These are phyloP conservation scores for Noctua comes DNA, from an alignment of 2,888 invertebrate genomes.

Conservation along the genomic window DNA sequence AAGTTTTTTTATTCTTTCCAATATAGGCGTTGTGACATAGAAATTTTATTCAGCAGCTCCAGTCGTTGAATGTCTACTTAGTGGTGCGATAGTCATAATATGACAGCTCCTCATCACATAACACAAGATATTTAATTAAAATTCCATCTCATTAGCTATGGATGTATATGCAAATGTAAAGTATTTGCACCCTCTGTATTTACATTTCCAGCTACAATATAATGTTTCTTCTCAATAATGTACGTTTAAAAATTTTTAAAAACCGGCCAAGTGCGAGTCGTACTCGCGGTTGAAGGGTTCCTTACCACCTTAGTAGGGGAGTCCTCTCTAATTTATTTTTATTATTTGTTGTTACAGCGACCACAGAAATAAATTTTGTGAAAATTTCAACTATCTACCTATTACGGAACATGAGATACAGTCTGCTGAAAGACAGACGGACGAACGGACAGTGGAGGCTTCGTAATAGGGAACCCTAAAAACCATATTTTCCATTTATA, in stretches of 20 bases:
- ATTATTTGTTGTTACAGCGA: too few species aligned
- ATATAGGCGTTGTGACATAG: too few species aligned
- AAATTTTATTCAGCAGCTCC: not conserved
- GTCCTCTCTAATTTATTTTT: too few species aligned
- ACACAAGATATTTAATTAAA: constrained; percentile 26
- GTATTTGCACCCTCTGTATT: not conserved
- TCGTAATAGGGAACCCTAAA: too few species aligned
- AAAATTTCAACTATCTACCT: too few species aligned
- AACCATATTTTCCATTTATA: constrained; percentile 23
- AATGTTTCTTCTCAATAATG: not conserved
- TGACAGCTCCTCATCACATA: not conserved
- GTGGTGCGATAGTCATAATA: constrained; percentile 1
- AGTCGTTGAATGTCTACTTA: not conserved
- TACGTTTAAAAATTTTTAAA: constrained; percentile 6
- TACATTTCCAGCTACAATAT: constrained; percentile 6
- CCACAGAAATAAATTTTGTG: too few species aligned
- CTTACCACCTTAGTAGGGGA: too few species aligned
- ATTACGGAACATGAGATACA: too few species aligned
- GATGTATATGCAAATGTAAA: constrained; percentile 8
- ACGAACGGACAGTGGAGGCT: too few species aligned
- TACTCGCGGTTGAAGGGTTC: too few species aligned
- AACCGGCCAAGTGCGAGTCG: too few species aligned
- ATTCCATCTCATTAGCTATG: constrained; percentile 1
- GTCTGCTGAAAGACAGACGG: too few species aligned
- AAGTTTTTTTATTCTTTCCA: not conserved